Conservation (phyloP, 2,113 vertebrate species). For the Parotia lawesii region DNA sequence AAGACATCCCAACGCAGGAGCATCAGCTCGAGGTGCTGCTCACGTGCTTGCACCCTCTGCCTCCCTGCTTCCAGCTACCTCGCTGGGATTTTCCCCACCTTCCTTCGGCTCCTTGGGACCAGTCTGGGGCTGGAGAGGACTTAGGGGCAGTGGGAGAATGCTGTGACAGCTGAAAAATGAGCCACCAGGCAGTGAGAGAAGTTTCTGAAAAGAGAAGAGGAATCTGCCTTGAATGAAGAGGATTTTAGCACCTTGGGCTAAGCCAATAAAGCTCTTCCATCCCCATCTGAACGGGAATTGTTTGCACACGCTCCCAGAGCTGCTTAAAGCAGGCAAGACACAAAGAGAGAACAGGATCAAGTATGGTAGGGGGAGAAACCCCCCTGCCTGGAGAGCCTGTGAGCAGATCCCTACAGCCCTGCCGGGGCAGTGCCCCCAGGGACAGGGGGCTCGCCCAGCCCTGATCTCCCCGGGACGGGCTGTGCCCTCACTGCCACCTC, state of each 20-base stretch:
- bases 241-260: conserved; percentile 63
- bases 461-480: neutral
- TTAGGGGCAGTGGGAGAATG: neutral
- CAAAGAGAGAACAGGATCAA: neutral
- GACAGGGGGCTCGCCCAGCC: neutral
- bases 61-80: neutral
- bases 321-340: neutral
- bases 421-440: neutral
- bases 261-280: conserved; percentile 37
- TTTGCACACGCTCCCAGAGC: neutral
- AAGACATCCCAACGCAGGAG: neutral
- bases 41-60: neutral
- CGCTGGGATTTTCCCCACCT: neutral
- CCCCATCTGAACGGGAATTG: neutral
- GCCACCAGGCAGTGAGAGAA: neutral
- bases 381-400: neutral
- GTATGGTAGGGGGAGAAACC: neutral
- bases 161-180: conserved; percentile 45
- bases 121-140: neutral
- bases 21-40: neutral
- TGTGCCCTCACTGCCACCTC: neutral
- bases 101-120: neutral
- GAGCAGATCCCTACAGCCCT: neutral
- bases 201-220: conserved; percentile 24
- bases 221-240: conserved; percentile 36